Evolutionary conservation across 2,888 invertebrate species (phyloP), one percentile per base, ranked within the genome.

Genomic region (Laothoe populi): DNA sequence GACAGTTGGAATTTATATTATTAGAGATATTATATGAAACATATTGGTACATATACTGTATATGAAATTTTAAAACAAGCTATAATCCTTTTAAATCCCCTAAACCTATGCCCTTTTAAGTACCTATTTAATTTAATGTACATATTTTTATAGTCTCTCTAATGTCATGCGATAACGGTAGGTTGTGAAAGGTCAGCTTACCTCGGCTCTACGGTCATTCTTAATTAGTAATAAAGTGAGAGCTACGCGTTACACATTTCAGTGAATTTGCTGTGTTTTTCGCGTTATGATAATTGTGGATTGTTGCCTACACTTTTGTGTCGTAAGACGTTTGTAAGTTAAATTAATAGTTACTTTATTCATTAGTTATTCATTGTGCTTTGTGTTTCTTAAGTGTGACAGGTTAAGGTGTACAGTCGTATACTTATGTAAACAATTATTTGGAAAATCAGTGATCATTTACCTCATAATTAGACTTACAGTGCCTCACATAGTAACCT

Each of bases 231-330:
- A 11, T 35, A 35, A 19, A 10, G 11, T 31, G 4, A 35, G 10
- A 0, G 42, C 16, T 13, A 42, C 24, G 35, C 38, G 35, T 46
- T 19, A 1, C n/a, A 5, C 7, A 40, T 23, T 58, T 40, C 10
- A 2, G 10, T 31, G 1, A 21, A 31, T 10, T 26, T 26, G 26
- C 16, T 48, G 19, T 4, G 11, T 40, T 23, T 24, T 35, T 23
- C 19, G 59, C n/a, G 19, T 61, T 26, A 61, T 61, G 60, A 26
- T 61, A 7, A 42, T 61, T 5, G 60, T 61, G 19, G 53, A 61
- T 1, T 61, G 26, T 53, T 61, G 60, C 31, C 19, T 61, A 4
- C 42, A 42, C 19, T 42, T 61, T 5, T 61, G 60, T 16, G 42
- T 53, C 24, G 7, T 13, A 19, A 61, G 24, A 59, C 26, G 44